These are phyloP conservation scores for Lepus oiostolus DNA, from an alignment of 2,797 vertebrate genomes.

Conservation along the genomic window DNA sequence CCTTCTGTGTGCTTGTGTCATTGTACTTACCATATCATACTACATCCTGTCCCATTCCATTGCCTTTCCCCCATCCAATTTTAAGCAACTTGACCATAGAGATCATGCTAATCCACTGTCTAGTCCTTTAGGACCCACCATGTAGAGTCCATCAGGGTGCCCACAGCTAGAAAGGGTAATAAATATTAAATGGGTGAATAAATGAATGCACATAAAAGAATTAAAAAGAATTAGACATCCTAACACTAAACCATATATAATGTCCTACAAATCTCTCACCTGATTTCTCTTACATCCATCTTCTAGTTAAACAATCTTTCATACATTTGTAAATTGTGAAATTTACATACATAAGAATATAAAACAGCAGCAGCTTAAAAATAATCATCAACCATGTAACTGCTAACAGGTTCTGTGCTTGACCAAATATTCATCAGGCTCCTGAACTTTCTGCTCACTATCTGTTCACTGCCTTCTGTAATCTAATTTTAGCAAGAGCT, in stretches of 20 bases:
- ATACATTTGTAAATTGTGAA: neutral
- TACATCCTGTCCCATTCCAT: neutral
- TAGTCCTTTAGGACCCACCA: neutral
- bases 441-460: neutral
- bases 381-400: neutral
- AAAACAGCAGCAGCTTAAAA: conserved; percentile 10
- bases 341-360: neutral
- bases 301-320: conserved; percentile 12
- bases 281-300: neutral
- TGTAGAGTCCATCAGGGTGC: neutral
- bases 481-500: neutral
- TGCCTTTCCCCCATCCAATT: neutral
- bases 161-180: neutral
- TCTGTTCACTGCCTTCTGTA: neutral
- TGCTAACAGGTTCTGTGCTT: neutral
- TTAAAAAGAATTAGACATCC: neutral
- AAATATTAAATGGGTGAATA: neutral
- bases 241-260: neutral
- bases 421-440: neutral
- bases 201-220: neutral
- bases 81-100: neutral
- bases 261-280: conserved; percentile 7
- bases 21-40: neutral
- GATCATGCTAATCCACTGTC: neutral
- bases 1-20: neutral